These are phyloP conservation scores for Pempheris klunzingeri DNA, from an alignment of 2,797 vertebrate genomes.

Conservation along the genomic window DNA sequence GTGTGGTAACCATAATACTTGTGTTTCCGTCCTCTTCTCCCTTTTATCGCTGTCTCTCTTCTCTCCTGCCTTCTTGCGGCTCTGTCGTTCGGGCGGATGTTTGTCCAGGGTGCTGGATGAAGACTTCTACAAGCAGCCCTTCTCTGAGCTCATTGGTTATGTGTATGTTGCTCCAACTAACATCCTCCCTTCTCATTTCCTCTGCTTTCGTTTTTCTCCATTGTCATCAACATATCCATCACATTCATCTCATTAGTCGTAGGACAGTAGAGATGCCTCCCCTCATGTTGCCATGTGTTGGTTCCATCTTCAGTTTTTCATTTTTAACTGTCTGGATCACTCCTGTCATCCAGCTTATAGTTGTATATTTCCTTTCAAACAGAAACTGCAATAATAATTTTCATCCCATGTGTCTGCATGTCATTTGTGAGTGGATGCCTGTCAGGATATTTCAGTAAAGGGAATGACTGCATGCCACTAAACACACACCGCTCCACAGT, in stretches of 20 bases:
- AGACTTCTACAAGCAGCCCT: slow-evolving; percentile 99
- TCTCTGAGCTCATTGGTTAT: slow-evolving; percentile 99
- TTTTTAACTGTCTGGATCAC: slow-evolving; percentile 4
- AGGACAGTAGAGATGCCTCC: background rate
- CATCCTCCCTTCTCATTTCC: slow-evolving; percentile 70
- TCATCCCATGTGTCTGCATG: slow-evolving; percentile 58
- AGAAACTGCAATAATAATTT: background rate
- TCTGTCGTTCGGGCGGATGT: slow-evolving; percentile 89
- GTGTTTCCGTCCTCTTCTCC: slow-evolving; percentile 83
- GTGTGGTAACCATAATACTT: slow-evolving; percentile 66
- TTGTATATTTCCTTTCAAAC: background rate
- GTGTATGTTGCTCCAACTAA: slow-evolving; percentile 99
- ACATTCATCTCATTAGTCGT: slow-evolving; percentile 37
- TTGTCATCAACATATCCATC: slow-evolving; percentile 55
- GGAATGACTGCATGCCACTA: slow-evolving; percentile 60
- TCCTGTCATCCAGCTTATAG: background rate
- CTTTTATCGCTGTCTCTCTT: slow-evolving; percentile 89
- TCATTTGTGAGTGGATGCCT: slow-evolving; percentile 47
- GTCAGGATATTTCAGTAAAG: slow-evolving; percentile 24
- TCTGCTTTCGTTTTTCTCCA: slow-evolving; percentile 37
- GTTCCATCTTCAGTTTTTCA: slow-evolving; percentile 10
- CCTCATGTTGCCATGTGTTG: slow-evolving; percentile 28
- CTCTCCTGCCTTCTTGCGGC: slow-evolving; percentile 91
- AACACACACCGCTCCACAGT: slow-evolving; percentile 12
- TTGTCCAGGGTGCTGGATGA: slow-evolving; percentile 99